Evolutionary conservation across 2,797 vertebrate species (phyloP).

Genomic region (Chrysocyon brachyurus): DNA sequence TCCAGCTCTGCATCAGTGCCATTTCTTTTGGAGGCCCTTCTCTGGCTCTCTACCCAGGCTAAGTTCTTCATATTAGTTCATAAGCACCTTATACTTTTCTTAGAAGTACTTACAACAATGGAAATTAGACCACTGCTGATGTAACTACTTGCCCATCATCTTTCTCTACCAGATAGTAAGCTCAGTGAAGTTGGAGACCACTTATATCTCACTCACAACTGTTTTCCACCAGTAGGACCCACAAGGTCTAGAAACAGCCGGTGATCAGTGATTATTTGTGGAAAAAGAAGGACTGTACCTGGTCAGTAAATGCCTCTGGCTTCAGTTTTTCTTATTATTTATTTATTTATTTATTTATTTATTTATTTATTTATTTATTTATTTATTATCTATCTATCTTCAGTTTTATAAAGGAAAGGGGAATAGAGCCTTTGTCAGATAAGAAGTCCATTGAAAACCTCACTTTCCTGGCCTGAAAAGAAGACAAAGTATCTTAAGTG

Average conservation of each 20-base stretch:
- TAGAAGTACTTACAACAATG: neutral
- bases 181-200: neutral
- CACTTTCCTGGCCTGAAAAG: neutral
- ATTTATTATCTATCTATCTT: too few relatives aligned
- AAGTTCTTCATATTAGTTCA: neutral
- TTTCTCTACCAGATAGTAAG: neutral
- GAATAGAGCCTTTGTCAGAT: neutral
- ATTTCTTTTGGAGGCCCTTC: neutral
- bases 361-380: too few relatives aligned
- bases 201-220: neutral
- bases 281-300: neutral
- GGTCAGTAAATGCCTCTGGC: neutral
- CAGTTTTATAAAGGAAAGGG: neutral
- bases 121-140: neutral
- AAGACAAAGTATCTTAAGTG: neutral
- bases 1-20: neutral
- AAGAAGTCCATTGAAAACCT: neutral
- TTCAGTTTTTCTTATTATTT: neutral
- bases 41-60: too few relatives aligned
- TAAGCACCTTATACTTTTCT: neutral
- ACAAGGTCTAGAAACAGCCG: neutral
- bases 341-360: too few relatives aligned
- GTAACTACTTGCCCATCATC: neutral
- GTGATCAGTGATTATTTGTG: neutral
- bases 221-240: neutral